Conservation (phyloP, 2,888 invertebrate species). For the Cantharis lateralis region DNA sequence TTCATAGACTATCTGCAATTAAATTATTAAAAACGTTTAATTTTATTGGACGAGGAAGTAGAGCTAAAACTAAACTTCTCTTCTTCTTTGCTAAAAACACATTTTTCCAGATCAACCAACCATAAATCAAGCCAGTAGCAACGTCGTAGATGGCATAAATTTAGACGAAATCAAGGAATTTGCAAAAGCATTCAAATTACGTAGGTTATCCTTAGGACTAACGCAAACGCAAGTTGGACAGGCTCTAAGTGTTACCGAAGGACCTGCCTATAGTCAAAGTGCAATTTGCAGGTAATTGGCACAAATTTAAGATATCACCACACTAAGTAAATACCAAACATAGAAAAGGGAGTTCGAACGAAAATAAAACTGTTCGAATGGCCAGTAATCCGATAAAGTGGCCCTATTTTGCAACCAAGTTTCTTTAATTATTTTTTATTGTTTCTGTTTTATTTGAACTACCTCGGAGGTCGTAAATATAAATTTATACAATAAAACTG, state of each 20-base stretch:
- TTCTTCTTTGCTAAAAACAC: not conserved
- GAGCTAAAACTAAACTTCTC: not conserved
- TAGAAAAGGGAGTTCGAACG: not conserved
- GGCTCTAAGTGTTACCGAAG: conserved; percentile 93
- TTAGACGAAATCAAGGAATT: conserved; percentile 98
- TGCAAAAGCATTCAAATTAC: conserved; percentile 94
- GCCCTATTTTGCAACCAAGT: not conserved
- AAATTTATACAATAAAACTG: not conserved
- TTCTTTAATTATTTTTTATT: not conserved
- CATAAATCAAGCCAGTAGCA: conserved; percentile 91
- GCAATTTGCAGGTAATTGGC: conserved; percentile 93
- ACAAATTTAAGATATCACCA: not conserved
- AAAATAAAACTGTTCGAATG: not conserved
- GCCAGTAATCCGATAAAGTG: not conserved
- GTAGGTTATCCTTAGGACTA: conserved; percentile 89
- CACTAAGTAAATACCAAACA: not conserved
- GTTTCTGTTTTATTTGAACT: not conserved
- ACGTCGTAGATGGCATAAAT: conserved; percentile 95
- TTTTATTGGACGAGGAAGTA: not conserved
- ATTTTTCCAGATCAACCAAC: conserved; percentile 79
- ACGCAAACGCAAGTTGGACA: conserved; percentile 98
- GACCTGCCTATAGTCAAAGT: conserved; percentile 98
- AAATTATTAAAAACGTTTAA: conserved; percentile 22
- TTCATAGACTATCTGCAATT: conserved; percentile 27
- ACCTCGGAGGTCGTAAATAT: not conserved